Conservation (phyloP, 53 echinoderm and acorn worm genomes). For the Echinometra lucunter region DNA sequence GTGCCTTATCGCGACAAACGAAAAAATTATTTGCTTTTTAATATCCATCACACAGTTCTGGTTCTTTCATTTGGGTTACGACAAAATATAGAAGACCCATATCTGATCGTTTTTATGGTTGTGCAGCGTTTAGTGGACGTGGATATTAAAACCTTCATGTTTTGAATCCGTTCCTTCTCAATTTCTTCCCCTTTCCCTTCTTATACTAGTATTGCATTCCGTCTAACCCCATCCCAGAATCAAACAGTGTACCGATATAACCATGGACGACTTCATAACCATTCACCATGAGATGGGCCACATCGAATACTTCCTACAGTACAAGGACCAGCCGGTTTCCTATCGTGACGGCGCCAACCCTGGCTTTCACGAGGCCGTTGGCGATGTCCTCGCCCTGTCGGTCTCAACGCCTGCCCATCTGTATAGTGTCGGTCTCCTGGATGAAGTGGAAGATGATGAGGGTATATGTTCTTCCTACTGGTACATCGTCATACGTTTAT, state of each 20-base stretch:
- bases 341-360: slow-evolving; percentile 89
- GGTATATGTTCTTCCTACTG: slow-evolving; percentile 48
- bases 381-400: slow-evolving; percentile 91
- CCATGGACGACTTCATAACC: slow-evolving; percentile 90
- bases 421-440: slow-evolving; percentile 75
- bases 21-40: too few relatives aligned
- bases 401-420: slow-evolving; percentile 91
- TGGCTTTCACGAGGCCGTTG: slow-evolving; percentile 94
- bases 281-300: slow-evolving; percentile 96
- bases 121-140: background rate
- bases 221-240: slow-evolving; percentile 62
- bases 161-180: background rate
- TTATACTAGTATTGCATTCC: background rate
- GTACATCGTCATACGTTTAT: background rate
- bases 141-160: background rate
- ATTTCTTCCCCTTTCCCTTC: background rate
- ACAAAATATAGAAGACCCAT: background rate
- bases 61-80: background rate
- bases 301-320: slow-evolving; percentile 89
- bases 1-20: too few relatives aligned
- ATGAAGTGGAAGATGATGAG: slow-evolving; percentile 72
- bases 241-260: slow-evolving; percentile 93
- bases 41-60: background rate
- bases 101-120: background rate
- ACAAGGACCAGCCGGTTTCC: slow-evolving; percentile 83